Evolutionary conservation across 2,113 vertebrate species (phyloP).

Genomic region (Oreochromis aureus): DNA sequence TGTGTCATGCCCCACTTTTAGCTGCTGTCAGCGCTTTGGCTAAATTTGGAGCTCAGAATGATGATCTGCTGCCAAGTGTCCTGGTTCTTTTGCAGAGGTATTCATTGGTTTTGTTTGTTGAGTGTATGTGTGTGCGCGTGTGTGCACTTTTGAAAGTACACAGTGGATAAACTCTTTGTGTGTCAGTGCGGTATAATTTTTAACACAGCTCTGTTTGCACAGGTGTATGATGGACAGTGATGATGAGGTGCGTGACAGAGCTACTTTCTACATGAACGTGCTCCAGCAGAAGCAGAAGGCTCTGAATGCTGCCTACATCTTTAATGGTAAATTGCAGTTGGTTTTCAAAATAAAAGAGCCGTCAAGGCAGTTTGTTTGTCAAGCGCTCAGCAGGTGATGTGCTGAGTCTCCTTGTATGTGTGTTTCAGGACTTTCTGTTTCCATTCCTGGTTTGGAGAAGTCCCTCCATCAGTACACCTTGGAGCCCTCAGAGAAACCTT

Average conservation of each 20-base stretch:
- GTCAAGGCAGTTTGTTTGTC: neutral
- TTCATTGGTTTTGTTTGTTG: neutral
- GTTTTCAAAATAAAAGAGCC: neutral
- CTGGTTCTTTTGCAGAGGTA: slow-evolving; percentile 95
- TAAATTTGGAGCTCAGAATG: slow-evolving; percentile 97
- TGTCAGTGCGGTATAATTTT: neutral
- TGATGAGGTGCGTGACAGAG: slow-evolving; percentile 94
- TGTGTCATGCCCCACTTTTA: slow-evolving; percentile 18
- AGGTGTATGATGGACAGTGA: slow-evolving; percentile 99
- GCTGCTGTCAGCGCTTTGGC: slow-evolving; percentile 95
- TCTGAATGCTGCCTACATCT: slow-evolving; percentile 92
- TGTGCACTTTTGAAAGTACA: neutral
- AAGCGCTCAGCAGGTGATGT: neutral
- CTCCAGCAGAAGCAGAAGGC: slow-evolving; percentile 93
- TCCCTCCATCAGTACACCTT: slow-evolving; percentile 93
- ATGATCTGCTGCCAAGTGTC: slow-evolving; percentile 91
- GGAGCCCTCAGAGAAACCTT: slow-evolving; percentile 91
- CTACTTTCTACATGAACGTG: slow-evolving; percentile 94
- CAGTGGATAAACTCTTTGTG: neutral
- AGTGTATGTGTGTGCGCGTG: neutral
- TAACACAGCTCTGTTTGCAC: neutral
- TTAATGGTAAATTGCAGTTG: slow-evolving; percentile 78
- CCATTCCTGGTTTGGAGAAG: slow-evolving; percentile 92
- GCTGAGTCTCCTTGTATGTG: neutral
- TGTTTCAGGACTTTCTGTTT: slow-evolving; percentile 83